phyloP scores from a whole-genome alignment of 2,888 invertebrate species.

The Plebejus argus region DNA sequence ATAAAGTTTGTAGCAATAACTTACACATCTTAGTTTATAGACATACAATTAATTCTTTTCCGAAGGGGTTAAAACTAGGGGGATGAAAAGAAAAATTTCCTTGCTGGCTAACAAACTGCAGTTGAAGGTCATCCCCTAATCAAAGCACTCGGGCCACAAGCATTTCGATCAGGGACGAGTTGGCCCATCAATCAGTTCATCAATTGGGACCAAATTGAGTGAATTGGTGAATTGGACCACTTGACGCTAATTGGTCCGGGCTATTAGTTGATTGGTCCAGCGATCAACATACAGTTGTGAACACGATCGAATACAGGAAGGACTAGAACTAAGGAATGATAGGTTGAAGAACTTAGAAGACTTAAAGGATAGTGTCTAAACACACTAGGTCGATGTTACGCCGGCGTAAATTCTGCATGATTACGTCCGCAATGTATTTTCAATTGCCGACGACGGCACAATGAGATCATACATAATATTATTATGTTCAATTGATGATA shows the following conservation, averaged over 20 bases:
- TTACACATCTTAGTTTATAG: too few relatives aligned
- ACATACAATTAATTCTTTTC: too few relatives aligned
- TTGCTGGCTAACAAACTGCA: background rate
- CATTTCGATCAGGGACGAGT: conserved; percentile 18
- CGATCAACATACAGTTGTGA: background rate
- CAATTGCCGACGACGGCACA: too few relatives aligned
- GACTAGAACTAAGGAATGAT: background rate
- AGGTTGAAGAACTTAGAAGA: background rate
- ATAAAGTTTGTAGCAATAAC: too few relatives aligned
- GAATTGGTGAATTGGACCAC: conserved; percentile 51
- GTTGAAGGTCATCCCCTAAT: conserved; percentile 21
- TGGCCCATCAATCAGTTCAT: conserved; percentile 47
- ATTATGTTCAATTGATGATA: too few relatives aligned
- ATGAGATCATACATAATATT: too few relatives aligned
- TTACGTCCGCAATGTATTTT: too few relatives aligned
- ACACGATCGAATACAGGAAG: background rate
- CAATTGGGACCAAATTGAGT: conserved; percentile 49
- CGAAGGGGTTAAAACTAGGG: too few relatives aligned
- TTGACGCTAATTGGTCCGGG: conserved; percentile 48
- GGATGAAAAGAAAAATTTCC: too few relatives aligned
- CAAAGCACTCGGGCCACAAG: conserved; percentile 5
- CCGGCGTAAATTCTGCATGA: too few relatives aligned
- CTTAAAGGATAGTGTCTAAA: too few relatives aligned
- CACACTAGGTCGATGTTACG: too few relatives aligned
- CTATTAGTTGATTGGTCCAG: conserved; percentile 31